Conservation (phyloP, 37 sponge, comb jelly and placozoan genomes). For the Halichondria panicea region DNA sequence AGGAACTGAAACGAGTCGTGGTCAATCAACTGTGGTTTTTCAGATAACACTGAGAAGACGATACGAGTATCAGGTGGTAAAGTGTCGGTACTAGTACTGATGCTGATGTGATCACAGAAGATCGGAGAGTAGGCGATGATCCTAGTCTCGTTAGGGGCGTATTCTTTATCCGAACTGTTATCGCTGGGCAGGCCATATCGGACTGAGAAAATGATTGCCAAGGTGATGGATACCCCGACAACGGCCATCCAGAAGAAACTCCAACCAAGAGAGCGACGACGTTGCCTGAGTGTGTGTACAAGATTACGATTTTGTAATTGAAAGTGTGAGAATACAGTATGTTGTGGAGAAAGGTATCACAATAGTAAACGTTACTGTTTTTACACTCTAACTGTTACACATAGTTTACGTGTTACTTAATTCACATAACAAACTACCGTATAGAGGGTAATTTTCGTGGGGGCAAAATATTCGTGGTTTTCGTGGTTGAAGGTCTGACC, state of each 20-base stretch:
- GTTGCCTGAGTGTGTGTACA: not conserved
- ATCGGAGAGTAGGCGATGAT: constrained; percentile 9
- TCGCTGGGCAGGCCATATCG: not conserved
- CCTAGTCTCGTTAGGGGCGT: constrained; percentile 29
- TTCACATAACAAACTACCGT: too few relatives aligned
- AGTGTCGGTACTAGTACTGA: not conserved
- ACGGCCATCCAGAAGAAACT: not conserved
- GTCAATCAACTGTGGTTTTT: too few relatives aligned
- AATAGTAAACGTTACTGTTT: too few relatives aligned
- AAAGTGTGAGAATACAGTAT: too few relatives aligned
- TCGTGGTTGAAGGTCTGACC: too few relatives aligned
- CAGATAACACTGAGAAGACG: too few relatives aligned
- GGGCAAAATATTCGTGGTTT: too few relatives aligned
- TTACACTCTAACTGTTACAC: too few relatives aligned
- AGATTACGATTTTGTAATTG: not conserved
- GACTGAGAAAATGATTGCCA: not conserved
- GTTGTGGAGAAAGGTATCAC: too few relatives aligned
- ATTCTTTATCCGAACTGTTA: not conserved
- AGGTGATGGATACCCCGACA: not conserved
- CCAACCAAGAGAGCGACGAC: constrained; percentile 2
- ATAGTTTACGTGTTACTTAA: too few relatives aligned
- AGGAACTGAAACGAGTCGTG: not conserved
- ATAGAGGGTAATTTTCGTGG: too few relatives aligned
- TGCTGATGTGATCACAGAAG: constrained; percentile 23
- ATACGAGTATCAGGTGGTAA: too few relatives aligned